A percentile compares a stretch with the other conserved stretches of the same genome.
phyloP scores from a whole-genome alignment of 1,140 invertebrate species.

The Micrasema longulum region DNA sequence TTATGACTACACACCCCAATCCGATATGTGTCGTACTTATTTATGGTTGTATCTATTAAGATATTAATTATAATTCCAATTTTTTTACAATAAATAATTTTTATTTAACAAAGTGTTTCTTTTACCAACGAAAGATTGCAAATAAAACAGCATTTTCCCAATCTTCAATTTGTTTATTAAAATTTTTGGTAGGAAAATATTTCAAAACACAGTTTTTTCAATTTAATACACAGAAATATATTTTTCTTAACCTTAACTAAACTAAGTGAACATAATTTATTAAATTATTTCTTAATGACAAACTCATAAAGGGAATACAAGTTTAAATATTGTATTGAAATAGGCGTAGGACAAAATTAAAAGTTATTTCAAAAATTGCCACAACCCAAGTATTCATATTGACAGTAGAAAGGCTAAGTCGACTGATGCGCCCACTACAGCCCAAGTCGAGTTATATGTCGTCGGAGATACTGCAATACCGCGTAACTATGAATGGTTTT shows the following conservation, averaged over 20 bases:
- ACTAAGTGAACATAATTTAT: slow-evolving; percentile 1
- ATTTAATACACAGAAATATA: not conserved
- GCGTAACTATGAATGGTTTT: too few relatives aligned
- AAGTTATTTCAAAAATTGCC: too few relatives aligned
- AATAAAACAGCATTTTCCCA: slow-evolving; percentile 16
- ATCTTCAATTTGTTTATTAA: slow-evolving; percentile 10
- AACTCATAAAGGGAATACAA: too few relatives aligned
- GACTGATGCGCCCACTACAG: too few relatives aligned
- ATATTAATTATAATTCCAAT: not conserved
- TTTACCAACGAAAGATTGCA: not conserved
- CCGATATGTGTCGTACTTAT: not conserved
- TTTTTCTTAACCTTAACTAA: not conserved
- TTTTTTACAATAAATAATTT: not conserved
- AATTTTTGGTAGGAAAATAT: slow-evolving; percentile 32
- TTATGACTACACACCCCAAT: not conserved
- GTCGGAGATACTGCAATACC: too few relatives aligned
- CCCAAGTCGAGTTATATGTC: too few relatives aligned
- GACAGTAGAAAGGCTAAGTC: too few relatives aligned
- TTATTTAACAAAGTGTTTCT: not conserved
- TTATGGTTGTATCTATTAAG: not conserved
- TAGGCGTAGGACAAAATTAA: too few relatives aligned
- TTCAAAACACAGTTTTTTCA: not conserved
- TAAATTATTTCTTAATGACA: too few relatives aligned
- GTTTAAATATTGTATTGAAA: too few relatives aligned
- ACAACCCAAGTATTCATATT: too few relatives aligned